A percentile compares a stretch with the other conserved stretches of the same genome.
phyloP scores from a whole-genome alignment of 37 sponge, comb jelly and placozoan genomes.

The Chondrilla cf. caribensis region DNA sequence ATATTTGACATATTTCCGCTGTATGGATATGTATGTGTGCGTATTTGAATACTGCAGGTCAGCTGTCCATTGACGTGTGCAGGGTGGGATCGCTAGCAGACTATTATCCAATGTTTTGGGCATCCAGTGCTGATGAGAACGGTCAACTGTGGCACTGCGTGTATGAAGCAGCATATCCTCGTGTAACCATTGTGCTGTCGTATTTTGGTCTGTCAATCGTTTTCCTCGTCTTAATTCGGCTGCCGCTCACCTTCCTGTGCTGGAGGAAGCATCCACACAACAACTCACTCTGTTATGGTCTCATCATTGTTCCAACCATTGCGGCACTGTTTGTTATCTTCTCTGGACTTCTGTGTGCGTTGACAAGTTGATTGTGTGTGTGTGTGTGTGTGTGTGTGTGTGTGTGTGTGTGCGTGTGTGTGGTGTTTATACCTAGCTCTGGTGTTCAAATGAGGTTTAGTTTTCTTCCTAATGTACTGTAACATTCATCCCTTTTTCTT shows the following conservation, averaged over 20 bases:
- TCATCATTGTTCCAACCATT: neutral
- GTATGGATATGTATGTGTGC: too few relatives aligned
- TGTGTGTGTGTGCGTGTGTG: too few relatives aligned
- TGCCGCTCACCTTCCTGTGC: neutral
- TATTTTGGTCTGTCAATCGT: neutral
- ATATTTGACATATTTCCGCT: too few relatives aligned
- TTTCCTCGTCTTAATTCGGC: neutral
- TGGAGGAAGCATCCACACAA: slow-evolving; percentile 17
- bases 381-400: neutral
- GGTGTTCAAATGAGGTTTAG: too few relatives aligned
- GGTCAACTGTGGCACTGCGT: neutral
- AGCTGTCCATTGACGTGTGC: neutral
- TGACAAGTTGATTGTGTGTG: neutral
- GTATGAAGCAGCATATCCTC: slow-evolving; percentile 18
- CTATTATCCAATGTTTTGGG: slow-evolving; percentile 24
- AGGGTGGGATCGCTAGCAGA: neutral
- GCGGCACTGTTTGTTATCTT: neutral
- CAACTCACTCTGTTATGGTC: slow-evolving; percentile 8
- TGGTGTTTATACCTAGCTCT: too few relatives aligned
- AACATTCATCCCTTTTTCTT: too few relatives aligned
- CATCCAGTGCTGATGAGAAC: neutral
- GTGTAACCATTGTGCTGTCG: neutral
- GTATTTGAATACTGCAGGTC: too few relatives aligned
- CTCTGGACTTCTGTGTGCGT: slow-evolving; percentile 12
- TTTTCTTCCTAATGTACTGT: too few relatives aligned